Percentiles rank a stretch among this genome's conserved stretches.
These are phyloP conservation scores for Astreopora myriophthalma DNA, from an alignment of 64 coral and sea anemone genomes.

Conservation along the genomic window DNA sequence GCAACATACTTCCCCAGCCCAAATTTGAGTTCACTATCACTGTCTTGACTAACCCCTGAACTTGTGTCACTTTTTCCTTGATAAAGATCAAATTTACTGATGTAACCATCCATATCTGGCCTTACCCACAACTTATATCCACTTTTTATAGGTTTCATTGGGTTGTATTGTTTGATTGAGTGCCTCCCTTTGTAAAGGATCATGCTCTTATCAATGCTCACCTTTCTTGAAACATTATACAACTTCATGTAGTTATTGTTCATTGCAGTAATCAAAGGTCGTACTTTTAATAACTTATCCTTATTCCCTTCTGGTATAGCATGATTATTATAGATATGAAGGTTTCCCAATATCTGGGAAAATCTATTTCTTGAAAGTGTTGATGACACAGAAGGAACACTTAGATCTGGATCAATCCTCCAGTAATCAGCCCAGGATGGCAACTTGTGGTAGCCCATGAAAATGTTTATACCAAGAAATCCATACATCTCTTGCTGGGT, in stretches of 20 bases:
- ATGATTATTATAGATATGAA: too few species aligned
- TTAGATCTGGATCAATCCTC: conserved; percentile 54
- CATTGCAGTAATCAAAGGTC: conserved; percentile 52
- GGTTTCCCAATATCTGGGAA: conserved; percentile 20
- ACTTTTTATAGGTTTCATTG: too few species aligned
- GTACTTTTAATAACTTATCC: conserved; percentile 52
- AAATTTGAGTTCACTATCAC: background rate
- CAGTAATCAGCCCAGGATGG: conserved; percentile 71
- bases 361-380: conserved; percentile 44
- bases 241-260: conserved; percentile 57
- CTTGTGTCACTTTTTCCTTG: background rate
- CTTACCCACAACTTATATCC: too few species aligned
- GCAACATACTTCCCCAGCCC: background rate
- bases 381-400: conserved; percentile 44
- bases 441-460: conserved; percentile 69
- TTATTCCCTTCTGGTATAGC: conserved; percentile 1
- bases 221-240: conserved; percentile 54
- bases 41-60: background rate
- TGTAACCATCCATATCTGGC: too few species aligned
- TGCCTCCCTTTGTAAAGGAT: too few species aligned
- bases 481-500: conserved; percentile 53
- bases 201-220: too few species aligned
- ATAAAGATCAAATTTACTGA: background rate
- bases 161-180: too few species aligned
- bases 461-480: conserved; percentile 42